Conservation (phyloP, 1,140 invertebrate species). For the Megalonaias nervosa region DNA sequence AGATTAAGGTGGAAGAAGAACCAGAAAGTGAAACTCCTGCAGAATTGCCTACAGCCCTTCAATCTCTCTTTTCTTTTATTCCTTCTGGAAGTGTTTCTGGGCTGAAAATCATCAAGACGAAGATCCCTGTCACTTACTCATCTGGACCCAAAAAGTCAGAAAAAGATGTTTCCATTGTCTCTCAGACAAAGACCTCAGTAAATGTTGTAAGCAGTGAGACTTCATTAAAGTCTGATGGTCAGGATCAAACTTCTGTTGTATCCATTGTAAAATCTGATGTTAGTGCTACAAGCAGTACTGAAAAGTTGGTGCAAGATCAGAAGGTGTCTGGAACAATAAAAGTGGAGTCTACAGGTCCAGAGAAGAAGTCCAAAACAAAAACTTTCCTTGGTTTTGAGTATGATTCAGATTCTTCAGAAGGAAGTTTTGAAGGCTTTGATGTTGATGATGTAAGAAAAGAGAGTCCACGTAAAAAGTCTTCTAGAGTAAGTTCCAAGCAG, state of each 20-base stretch:
- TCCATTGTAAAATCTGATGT: too few species aligned
- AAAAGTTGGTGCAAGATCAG: too few species aligned
- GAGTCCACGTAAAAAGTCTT: conserved; percentile 2
- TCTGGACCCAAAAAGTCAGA: not conserved
- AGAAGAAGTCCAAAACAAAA: conserved; percentile 18
- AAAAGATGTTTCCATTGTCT: not conserved
- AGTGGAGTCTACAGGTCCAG: conserved; percentile 10
- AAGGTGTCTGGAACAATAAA: too few species aligned
- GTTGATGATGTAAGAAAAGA: conserved; percentile 31
- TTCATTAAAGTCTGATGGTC: too few species aligned
- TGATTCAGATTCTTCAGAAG: conserved; percentile 33
- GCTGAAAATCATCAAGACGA: conserved; percentile 22
- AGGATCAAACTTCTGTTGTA: too few species aligned
- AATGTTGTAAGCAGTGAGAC: not conserved
- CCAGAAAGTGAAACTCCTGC: conserved; percentile 4
- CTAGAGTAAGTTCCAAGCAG: too few species aligned
- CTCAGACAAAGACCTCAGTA: not conserved
- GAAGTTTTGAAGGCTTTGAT: conserved; percentile 39
- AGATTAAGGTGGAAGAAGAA: conserved; percentile 9
- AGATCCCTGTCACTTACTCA: not conserved
- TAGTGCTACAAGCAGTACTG: too few species aligned
- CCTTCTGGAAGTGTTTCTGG: conserved; percentile 27
- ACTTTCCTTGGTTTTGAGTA: conserved; percentile 33
- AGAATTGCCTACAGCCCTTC: conserved; percentile 43
- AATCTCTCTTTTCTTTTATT: conserved; percentile 47